Percentiles rank a stretch among this genome's conserved stretches.
Evolutionary conservation across 2,888 invertebrate genomes (phyloP).

Genomic region (Lycia hirtaria): DNA sequence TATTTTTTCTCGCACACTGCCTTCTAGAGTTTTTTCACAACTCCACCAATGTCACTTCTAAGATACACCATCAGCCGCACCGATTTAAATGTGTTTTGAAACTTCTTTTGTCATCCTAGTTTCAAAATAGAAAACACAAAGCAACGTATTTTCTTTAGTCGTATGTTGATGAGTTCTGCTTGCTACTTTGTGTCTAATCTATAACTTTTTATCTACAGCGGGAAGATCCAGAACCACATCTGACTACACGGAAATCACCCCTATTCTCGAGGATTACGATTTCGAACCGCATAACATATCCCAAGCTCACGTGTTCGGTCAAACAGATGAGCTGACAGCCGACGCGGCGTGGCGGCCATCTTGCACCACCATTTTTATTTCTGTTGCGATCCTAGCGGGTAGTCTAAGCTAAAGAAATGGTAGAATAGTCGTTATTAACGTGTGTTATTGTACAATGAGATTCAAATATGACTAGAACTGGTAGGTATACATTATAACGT

Average conservation of each 20-base stretch:
- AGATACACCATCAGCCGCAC: too few relatives aligned
- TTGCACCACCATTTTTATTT: constrained; percentile 52
- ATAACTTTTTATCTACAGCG: constrained; percentile 48
- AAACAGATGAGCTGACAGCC: constrained; percentile 41
- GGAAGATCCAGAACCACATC: constrained; percentile 59
- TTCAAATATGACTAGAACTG: too few relatives aligned
- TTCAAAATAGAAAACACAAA: too few relatives aligned
- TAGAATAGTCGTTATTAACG: too few relatives aligned
- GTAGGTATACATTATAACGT: too few relatives aligned
- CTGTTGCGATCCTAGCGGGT: constrained; percentile 32
- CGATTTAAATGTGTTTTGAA: too few relatives aligned
- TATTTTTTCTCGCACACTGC: too few relatives aligned
- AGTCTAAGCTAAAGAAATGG: constrained; percentile 31
- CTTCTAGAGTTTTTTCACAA: too few relatives aligned
- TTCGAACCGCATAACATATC: constrained; percentile 66
- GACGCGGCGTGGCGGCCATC: constrained; percentile 26
- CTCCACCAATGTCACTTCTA: too few relatives aligned
- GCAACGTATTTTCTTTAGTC: too few relatives aligned
- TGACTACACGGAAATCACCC: constrained; percentile 71
- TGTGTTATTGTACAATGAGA: too few relatives aligned
- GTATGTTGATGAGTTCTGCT: not conserved
- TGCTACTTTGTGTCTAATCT: not conserved
- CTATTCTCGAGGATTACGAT: constrained; percentile 69
- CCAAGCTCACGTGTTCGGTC: constrained; percentile 63
- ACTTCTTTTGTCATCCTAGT: too few relatives aligned